A percentile compares a stretch with the other conserved stretches of the same genome.
These are phyloP conservation scores for Acanthornis magna DNA, from an alignment of 2,797 vertebrate species.

Conservation along the genomic window DNA sequence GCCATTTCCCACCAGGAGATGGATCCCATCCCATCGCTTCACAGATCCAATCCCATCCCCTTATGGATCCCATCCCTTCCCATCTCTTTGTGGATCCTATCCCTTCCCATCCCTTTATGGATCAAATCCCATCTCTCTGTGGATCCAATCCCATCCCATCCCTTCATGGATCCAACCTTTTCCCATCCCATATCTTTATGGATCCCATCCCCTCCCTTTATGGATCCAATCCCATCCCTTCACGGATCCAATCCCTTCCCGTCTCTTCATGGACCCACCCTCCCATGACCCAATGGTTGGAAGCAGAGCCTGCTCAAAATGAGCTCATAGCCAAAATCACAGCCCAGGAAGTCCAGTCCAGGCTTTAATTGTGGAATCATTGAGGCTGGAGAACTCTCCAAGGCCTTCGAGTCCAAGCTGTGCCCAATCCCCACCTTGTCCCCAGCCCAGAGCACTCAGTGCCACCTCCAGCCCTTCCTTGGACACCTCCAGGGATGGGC, in stretches of 20 bases:
- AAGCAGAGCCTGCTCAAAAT: not conserved
- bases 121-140: not conserved
- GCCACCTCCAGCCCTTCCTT: not conserved
- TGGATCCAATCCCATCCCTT: too few relatives aligned
- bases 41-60: too few relatives aligned
- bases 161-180: too few relatives aligned
- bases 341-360: not conserved
- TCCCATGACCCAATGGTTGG: not conserved
- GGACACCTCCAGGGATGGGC: not conserved
- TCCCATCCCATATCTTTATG: too few relatives aligned
- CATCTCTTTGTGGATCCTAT: not conserved
- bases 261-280: too few relatives aligned
- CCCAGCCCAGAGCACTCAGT: not conserved
- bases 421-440: not conserved
- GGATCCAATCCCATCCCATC: too few relatives aligned
- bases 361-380: not conserved
- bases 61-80: not conserved
- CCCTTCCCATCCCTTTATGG: too few relatives aligned
- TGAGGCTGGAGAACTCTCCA: not conserved
- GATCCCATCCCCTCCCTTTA: too few relatives aligned
- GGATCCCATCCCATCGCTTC: too few relatives aligned
- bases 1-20: not conserved
- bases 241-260: too few relatives aligned
- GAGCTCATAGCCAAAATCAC: not conserved
- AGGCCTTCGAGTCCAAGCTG: accelerated